A percentile compares a stretch with the other conserved stretches of the same genome.
These are phyloP conservation scores for Trachelus tabidus DNA, from an alignment of 2,888 invertebrate genomes.

Conservation along the genomic window DNA sequence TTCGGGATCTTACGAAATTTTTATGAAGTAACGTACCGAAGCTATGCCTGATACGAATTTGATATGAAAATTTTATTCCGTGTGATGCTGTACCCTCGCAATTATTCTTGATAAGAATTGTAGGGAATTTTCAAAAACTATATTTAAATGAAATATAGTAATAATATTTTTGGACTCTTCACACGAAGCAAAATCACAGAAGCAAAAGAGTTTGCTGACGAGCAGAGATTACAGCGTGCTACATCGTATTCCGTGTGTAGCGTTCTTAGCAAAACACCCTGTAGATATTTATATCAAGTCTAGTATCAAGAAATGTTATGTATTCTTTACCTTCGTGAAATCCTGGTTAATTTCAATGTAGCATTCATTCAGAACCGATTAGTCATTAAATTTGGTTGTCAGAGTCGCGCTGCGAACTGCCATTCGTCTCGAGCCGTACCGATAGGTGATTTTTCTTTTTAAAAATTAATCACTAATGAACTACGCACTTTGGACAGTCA, in stretches of 20 bases:
- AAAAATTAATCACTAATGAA: background rate
- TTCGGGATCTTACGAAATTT: slow-evolving; percentile 27
- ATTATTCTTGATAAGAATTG: background rate
- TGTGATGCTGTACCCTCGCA: background rate
- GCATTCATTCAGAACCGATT: slow-evolving; percentile 66
- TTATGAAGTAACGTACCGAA: slow-evolving; percentile 22
- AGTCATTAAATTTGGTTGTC: slow-evolving; percentile 59
- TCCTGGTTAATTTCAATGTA: slow-evolving; percentile 65
- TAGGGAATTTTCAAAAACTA: too few relatives aligned
- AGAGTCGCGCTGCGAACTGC: slow-evolving; percentile 7
- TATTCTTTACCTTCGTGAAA: slow-evolving; percentile 65
- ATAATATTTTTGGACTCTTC: background rate
- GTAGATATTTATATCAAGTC: slow-evolving; percentile 16
- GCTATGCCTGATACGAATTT: slow-evolving; percentile 16
- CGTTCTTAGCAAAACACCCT: background rate
- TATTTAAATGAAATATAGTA: background rate
- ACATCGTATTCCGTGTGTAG: background rate
- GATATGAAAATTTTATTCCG: slow-evolving; percentile 5
- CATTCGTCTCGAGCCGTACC: background rate
- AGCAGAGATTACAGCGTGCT: background rate
- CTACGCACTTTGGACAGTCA: background rate
- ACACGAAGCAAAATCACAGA: background rate
- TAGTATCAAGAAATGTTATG: slow-evolving; percentile 59
- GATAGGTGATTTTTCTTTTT: background rate
- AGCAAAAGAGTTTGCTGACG: background rate